These are phyloP conservation scores for Scolanthus callimorphus DNA, from an alignment of 92 coral and sea anemone species.

Conservation along the genomic window DNA sequence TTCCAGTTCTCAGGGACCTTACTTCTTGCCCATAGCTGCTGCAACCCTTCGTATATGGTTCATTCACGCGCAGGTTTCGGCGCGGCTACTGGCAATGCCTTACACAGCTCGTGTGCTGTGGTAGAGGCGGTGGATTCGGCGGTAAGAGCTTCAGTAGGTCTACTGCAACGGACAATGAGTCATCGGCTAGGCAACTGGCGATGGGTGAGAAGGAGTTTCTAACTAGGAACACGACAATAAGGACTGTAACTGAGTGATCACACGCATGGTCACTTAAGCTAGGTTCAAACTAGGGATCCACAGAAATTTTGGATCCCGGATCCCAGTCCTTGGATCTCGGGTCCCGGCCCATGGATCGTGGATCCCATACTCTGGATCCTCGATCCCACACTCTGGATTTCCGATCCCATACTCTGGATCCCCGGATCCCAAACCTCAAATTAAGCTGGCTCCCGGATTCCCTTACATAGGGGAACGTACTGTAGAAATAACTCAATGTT, in stretches of 20 bases:
- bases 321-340: too few relatives aligned
- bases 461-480: too few relatives aligned
- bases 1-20: neutral
- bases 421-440: too few relatives aligned
- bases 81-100: neutral
- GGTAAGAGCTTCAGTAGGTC: neutral
- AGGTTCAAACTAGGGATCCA: too few relatives aligned
- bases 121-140: neutral
- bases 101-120: neutral
- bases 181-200: neutral
- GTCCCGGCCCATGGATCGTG: too few relatives aligned
- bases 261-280: too few relatives aligned
- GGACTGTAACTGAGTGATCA: neutral
- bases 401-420: too few relatives aligned
- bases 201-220: neutral
- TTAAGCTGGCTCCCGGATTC: too few relatives aligned
- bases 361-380: too few relatives aligned
- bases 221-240: neutral
- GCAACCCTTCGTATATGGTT: conserved; percentile 2
- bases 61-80: neutral
- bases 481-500: too few relatives aligned
- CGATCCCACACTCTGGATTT: too few relatives aligned
- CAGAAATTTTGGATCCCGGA: too few relatives aligned
- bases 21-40: conserved; percentile 1
- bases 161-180: neutral